Conservation (phyloP, 2,113 vertebrate genomes). For the Ceuthmochares aereus region DNA sequence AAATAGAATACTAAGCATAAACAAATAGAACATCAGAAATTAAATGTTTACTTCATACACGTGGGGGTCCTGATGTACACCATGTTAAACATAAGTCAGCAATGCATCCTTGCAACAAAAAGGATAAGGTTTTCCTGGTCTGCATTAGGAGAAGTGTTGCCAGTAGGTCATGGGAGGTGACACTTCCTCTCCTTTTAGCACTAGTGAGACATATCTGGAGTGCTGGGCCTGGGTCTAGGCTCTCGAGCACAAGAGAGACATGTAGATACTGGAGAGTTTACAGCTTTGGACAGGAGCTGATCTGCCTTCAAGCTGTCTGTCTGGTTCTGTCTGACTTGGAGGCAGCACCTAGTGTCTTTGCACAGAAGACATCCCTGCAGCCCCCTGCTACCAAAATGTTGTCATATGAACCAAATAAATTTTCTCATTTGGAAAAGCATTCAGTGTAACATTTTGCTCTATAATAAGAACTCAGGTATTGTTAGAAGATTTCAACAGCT, state of each 20-base stretch:
- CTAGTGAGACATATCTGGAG: too few species aligned
- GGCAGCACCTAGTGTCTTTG: not conserved
- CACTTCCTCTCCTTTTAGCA: too few species aligned
- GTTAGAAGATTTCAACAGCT: not conserved
- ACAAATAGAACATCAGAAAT: not conserved
- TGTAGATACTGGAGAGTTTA: too few species aligned
- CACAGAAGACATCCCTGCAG: not conserved
- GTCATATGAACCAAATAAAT: rapidly evolving
- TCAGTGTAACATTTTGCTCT: not conserved
- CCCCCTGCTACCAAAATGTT: not conserved
- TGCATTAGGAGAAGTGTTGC: too few species aligned
- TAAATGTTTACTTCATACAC: not conserved
- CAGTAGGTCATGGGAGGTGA: too few species aligned
- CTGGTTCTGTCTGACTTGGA: not conserved
- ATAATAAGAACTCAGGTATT: not conserved
- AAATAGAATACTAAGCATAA: not conserved
- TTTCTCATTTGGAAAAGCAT: not conserved
- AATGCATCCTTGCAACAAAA: too few species aligned
- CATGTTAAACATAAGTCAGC: not conserved
- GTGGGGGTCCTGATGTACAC: not conserved
- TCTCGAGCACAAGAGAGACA: too few species aligned
- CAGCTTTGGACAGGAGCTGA: rapidly evolving
- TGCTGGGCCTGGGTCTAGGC: too few species aligned
- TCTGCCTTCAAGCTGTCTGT: rapidly evolving
- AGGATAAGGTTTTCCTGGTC: too few species aligned